Base-by-base conservation (phyloP, 1,140 invertebrate species). In the Brachionus plicatilis region DNA sequence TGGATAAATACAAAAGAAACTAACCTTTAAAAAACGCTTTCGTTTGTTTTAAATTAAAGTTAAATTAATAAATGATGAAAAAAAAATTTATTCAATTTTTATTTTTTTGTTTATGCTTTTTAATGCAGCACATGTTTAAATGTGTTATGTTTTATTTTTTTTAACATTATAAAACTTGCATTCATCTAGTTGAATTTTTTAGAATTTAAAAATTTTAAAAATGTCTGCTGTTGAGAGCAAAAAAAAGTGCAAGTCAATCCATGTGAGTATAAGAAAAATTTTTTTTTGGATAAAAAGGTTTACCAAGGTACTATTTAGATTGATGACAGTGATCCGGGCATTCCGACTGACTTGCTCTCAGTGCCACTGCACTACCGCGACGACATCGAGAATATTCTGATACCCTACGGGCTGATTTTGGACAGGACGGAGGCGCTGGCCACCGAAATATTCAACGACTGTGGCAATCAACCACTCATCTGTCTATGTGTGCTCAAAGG, bases 401-500 rank as follows among this genome's bases (percentile, higher is more conserved):
- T 93, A 53, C 92, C 92, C 14, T 89, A 91, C 86, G 92, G 92
- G 20, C 85, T 92, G 3, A 91, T 92, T 83, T 87, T 89, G 76
- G 92, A 92, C 86, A 91, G 91, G 86, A 92, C 91, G 66, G 92
- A 91, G 87, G 86, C 90, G 53, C 85, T 93, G 37, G 92, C 92
- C 14, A 86, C 90, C 80, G 92, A 93, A 84, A 92, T 93, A 85
- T 90, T 92, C 41, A 85, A 88, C 7, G 89, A 91, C 84, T 90
- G 91, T 85, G 87, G 87, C 9, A 86, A 88, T 45, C 89, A 92
- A 83, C 90, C 91, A 8, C 87, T 93, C 50, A 89, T 90, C 5
- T 89, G 90, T 0, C 85, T 93, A 9, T 93, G 92, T 87, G 91
- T 93, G 7, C 87, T 93, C 11, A 93, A 93, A 86, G 92, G 92